Conservation (phyloP, 1,140 invertebrate species). For the Vanessa tameamea region DNA sequence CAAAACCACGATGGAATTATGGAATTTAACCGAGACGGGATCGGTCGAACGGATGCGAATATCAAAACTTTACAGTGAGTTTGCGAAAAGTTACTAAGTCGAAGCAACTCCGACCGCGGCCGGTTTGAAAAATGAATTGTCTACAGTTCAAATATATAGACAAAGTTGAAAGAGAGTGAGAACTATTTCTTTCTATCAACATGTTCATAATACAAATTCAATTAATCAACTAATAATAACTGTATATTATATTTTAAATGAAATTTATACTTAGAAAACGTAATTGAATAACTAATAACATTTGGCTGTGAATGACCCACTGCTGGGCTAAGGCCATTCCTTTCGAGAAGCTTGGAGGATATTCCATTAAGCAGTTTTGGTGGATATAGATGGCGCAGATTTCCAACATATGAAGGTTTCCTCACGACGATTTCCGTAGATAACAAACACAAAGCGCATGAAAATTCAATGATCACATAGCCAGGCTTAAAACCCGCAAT, state of each 20-base stretch:
- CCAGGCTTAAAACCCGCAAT: no score
- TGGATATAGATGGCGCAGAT: no score
- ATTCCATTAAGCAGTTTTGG: no score
- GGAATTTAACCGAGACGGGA: conserved; percentile 58
- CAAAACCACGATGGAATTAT: conserved; percentile 58
- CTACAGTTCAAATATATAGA: conserved; percentile 63
- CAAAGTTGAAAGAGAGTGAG: not conserved
- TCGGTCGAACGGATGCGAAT: conserved; percentile 68
- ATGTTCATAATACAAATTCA: not conserved
- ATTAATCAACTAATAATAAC: not conserved
- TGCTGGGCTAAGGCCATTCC: no score
- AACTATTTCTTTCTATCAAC: conserved; percentile 4
- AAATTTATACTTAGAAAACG: conserved; percentile 12
- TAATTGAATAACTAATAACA: not conserved
- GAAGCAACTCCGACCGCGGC: conserved; percentile 51
- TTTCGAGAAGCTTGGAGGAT: no score
- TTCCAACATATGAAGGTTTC: no score
- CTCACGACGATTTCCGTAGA: no score
- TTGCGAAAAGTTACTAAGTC: conserved; percentile 55
- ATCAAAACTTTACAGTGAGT: conserved; percentile 65
- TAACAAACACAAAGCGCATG: no score
- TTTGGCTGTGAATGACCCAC: no score
- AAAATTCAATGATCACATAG: no score
- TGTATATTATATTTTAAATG: not conserved
- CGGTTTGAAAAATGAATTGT: conserved; percentile 78